Conservation (phyloP, 1,140 invertebrate genomes). For the Neodiprion fabricii region DNA sequence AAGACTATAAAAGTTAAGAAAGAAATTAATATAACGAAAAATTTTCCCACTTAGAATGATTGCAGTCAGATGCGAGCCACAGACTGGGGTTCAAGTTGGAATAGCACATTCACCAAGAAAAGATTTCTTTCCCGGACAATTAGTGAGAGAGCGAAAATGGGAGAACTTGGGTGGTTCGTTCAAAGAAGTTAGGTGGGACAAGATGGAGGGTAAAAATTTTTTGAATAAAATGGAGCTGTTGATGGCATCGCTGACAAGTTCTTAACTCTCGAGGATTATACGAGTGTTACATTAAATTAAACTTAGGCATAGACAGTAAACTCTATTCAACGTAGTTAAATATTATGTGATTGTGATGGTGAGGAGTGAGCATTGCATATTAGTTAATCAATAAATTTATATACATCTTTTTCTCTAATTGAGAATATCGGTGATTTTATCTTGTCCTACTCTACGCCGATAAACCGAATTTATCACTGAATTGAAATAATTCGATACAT, state of each 20-base stretch:
- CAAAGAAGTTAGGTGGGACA: conserved; percentile 90
- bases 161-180: conserved; percentile 89
- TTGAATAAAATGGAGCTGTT: conserved; percentile 96
- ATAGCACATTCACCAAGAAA: conserved; percentile 85
- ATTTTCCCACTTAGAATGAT: conserved; percentile 71
- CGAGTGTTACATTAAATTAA: background rate
- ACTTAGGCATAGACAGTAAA: too few relatives aligned
- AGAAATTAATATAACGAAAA: conserved; percentile 3
- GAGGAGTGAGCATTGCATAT: too few relatives aligned
- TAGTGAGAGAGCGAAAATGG: conserved; percentile 90
- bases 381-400: too few relatives aligned
- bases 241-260: conserved; percentile 87
- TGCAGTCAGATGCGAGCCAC: conserved; percentile 86
- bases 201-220: conserved; percentile 97
- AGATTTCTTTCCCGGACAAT: conserved; percentile 84
- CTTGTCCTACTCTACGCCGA: too few relatives aligned
- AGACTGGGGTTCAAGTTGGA: conserved; percentile 70
- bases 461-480: too few relatives aligned
- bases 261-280: conserved; percentile 34
- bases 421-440: too few relatives aligned
- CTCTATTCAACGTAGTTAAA: too few relatives aligned
- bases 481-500: too few relatives aligned
- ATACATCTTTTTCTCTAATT: too few relatives aligned
- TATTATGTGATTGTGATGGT: too few relatives aligned
- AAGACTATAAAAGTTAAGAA: conserved; percentile 11